Evolutionary conservation across 1,140 invertebrate genomes (phyloP).

Genomic region (Monomorium pharaonis): DNA sequence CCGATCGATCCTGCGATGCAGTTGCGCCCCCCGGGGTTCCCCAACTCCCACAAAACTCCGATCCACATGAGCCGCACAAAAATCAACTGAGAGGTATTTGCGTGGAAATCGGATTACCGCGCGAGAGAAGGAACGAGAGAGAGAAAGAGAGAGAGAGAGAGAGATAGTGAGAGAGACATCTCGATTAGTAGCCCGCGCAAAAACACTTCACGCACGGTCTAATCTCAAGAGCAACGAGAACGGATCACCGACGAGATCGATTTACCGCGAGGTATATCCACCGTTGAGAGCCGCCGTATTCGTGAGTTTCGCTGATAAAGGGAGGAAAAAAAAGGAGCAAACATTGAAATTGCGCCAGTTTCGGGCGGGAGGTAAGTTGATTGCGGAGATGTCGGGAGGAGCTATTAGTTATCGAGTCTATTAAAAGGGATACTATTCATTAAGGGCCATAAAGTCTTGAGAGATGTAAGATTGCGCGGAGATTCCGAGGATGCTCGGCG

Average conservation of each 20-base stretch:
- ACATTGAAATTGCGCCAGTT: constrained; percentile 19
- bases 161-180: not conserved
- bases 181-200: not conserved
- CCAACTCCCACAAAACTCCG: not conserved
- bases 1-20: constrained; percentile 6
- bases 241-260: constrained; percentile 11
- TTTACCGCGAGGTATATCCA: not conserved
- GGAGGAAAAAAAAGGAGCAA: not conserved
- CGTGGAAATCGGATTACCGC: not conserved
- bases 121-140: not conserved
- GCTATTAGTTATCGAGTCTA: not conserved
- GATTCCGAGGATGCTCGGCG: not conserved
- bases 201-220: constrained; percentile 9
- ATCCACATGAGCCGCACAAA: not conserved
- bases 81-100: not conserved
- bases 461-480: constrained; percentile 8
- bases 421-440: not conserved
- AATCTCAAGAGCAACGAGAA: constrained; percentile 10
- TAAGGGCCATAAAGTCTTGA: not conserved
- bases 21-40: not conserved
- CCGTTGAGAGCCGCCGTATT: not conserved
- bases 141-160: not conserved
- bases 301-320: not conserved
- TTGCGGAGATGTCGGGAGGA: not conserved
- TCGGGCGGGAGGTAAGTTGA: not conserved